A percentile compares a stretch with the other conserved stretches of the same genome.
Conservation (phyloP, 2,888 invertebrate genomes). For the Drosophila macrothrix region DNA sequence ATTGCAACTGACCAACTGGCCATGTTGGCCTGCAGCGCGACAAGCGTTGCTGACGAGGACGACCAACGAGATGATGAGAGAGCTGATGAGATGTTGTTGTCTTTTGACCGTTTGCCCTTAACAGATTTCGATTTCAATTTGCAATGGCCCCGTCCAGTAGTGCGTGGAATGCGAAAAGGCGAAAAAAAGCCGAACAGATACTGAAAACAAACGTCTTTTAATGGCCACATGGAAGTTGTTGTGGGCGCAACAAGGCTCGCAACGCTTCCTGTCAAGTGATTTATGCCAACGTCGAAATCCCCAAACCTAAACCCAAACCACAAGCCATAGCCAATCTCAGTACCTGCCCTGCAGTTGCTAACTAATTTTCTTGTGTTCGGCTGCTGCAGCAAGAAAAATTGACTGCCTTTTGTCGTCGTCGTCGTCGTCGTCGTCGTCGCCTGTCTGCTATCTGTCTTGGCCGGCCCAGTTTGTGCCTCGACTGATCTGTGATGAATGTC, state of each 20-base stretch:
- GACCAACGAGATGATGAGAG: conserved; percentile 39
- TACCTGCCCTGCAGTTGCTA: conserved; percentile 40
- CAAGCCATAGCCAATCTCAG: conserved; percentile 26
- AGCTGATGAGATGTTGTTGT: conserved; percentile 47
- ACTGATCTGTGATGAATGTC: conserved; percentile 78
- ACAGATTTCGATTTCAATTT: conserved; percentile 82
- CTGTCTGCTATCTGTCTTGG: conserved; percentile 53
- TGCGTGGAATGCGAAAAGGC: conserved; percentile 39
- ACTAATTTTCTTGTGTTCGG: conserved; percentile 78
- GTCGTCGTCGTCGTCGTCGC: conserved; percentile 23
- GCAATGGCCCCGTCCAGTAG: conserved; percentile 46
- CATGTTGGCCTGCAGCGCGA: conserved; percentile 43
- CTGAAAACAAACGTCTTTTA: conserved; percentile 77
- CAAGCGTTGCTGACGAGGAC: conserved; percentile 27
- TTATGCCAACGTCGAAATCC: conserved; percentile 68
- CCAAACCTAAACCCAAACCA: conserved; percentile 16
- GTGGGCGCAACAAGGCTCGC: conserved; percentile 78
- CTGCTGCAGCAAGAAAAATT: conserved; percentile 65
- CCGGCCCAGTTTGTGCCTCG: conserved; percentile 56
- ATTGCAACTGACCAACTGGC: conserved; percentile 4
- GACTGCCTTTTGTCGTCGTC: conserved; percentile 72
- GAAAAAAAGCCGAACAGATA: conserved; percentile 17
- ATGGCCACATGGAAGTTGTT: conserved; percentile 77
- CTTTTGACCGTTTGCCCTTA: conserved; percentile 30
- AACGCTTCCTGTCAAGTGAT: conserved; percentile 81